A percentile compares a stretch with the other conserved stretches of the same genome.
Evolutionary conservation across 2,888 invertebrate species (phyloP).

Genomic region (Stegophylla sp.): DNA sequence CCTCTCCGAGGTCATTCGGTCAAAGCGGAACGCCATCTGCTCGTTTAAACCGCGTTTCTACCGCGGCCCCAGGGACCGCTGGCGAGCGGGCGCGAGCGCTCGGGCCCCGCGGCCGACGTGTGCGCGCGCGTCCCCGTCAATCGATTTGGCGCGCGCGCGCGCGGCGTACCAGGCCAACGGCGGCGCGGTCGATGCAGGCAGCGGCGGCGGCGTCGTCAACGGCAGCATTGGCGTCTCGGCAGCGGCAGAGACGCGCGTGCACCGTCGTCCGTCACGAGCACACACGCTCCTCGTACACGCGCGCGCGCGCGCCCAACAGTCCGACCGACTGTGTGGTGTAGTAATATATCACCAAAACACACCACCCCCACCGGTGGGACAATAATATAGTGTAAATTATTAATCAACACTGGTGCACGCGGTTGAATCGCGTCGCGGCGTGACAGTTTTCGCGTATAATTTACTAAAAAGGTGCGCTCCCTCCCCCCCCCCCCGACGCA

Average conservation of each 20-base stretch:
- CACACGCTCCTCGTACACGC: not conserved
- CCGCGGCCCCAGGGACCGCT: not conserved
- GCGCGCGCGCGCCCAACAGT: not conserved
- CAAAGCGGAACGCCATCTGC: constrained; percentile 50
- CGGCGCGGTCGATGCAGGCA: constrained; percentile 27
- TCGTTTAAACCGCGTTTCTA: not conserved
- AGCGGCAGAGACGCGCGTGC: constrained; percentile 21
- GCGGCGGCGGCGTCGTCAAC: not conserved
- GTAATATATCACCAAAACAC: too few relatives aligned
- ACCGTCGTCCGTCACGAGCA: constrained; percentile 4
- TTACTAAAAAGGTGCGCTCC: too few relatives aligned
- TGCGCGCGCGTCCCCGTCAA: constrained; percentile 1
- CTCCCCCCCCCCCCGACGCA: too few relatives aligned
- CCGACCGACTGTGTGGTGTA: too few relatives aligned
- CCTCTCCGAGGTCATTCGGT: constrained; percentile 39
- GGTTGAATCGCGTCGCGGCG: too few relatives aligned
- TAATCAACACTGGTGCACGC: too few relatives aligned
- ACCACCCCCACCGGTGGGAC: too few relatives aligned
- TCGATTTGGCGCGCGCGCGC: constrained; percentile 28
- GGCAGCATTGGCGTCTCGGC: not conserved
- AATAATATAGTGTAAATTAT: too few relatives aligned
- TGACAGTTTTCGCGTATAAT: too few relatives aligned
- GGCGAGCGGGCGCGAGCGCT: not conserved
- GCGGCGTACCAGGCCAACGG: not conserved
- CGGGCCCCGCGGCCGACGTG: not conserved